Conservation (phyloP, 2,113 vertebrate species). For the Myiagra hebetior region DNA sequence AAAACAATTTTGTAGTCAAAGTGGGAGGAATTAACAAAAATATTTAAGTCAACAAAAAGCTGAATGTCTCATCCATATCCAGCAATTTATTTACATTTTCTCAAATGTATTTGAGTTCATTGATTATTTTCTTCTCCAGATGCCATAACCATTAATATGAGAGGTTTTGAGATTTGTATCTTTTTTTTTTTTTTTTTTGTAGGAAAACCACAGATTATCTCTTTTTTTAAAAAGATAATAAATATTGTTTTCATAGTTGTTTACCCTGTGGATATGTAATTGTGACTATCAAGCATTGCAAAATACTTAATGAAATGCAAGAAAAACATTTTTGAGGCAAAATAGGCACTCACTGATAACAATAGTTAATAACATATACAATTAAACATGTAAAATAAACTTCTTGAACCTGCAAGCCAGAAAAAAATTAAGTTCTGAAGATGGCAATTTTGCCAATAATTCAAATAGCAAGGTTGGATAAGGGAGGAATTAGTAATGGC, state of each 20-base stretch:
- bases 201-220: background rate
- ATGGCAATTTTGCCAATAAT: slow-evolving; percentile 56
- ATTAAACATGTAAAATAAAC: slow-evolving; percentile 56
- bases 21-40: background rate
- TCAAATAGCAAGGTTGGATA: slow-evolving; percentile 55
- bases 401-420: slow-evolving; percentile 3
- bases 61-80: background rate
- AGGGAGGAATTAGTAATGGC: slow-evolving; percentile 50
- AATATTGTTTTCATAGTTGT: background rate
- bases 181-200: background rate
- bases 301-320: background rate
- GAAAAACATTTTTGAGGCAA: background rate
- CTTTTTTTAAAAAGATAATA: background rate
- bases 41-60: background rate
- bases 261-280: background rate
- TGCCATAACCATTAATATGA: background rate
- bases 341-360: background rate
- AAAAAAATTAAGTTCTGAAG: slow-evolving; percentile 23
- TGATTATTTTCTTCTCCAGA: background rate
- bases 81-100: background rate
- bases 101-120: background rate
- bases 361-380: background rate
- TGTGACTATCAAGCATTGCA: background rate
- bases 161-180: background rate
- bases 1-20: background rate